Conservation (phyloP, 2,888 invertebrate genomes). For the Macrosiphum euphorbiae region DNA sequence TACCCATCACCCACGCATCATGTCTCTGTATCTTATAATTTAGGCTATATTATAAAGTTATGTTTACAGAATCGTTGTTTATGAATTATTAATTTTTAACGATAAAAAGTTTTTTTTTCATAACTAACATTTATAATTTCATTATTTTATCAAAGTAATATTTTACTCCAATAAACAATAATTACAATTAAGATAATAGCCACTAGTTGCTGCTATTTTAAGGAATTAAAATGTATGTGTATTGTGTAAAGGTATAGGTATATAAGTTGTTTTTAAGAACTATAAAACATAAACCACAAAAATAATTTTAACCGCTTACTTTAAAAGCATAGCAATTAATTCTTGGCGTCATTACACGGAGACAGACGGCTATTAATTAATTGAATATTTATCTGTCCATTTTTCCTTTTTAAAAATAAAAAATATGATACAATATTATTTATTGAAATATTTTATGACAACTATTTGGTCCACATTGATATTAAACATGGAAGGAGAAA, state of each 20-base stretch:
- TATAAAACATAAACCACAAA: conserved; percentile 15
- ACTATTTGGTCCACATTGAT: not conserved
- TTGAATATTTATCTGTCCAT: not conserved
- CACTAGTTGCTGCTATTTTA: not conserved
- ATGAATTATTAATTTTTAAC: not conserved
- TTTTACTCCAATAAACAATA: not conserved
- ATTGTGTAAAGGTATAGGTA: not conserved
- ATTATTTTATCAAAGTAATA: not conserved
- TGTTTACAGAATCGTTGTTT: not conserved
- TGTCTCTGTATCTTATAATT: not conserved
- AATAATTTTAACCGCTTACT: not conserved
- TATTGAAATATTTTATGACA: not conserved
- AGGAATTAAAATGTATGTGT: not conserved
- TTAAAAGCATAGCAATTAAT: not conserved
- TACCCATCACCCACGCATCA: not conserved
- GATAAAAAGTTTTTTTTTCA: not conserved
- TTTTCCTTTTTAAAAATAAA: not conserved
- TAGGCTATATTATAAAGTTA: not conserved
- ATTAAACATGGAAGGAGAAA: not conserved
- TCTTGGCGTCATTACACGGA: not conserved
- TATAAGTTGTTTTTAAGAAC: not conserved
- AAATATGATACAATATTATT: not conserved
- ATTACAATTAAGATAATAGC: not conserved
- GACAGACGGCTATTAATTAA: not conserved
- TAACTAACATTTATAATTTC: not conserved